phyloP scores from a whole-genome alignment of 37 sponge, comb jelly and placozoan genomes.

The Hexactinellida sp. region DNA sequence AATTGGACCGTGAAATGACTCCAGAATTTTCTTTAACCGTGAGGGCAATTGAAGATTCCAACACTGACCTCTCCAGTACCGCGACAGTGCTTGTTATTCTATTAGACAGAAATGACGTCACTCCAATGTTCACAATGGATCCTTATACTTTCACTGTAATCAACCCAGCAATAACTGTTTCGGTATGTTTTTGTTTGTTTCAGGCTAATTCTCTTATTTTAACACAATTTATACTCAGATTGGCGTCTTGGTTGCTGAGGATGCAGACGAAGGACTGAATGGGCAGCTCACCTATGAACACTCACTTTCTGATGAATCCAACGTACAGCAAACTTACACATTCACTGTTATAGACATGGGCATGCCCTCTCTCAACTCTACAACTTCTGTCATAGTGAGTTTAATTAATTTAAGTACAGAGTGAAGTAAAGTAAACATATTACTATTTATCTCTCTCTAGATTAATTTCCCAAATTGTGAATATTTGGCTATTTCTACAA shows the following conservation, averaged over 20 bases:
- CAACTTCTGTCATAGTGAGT: neutral
- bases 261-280: conserved; percentile 52
- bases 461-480: neutral
- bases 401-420: neutral
- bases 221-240: conserved; percentile 40
- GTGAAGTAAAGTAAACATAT: neutral
- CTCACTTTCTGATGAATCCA: neutral
- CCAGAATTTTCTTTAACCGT: conserved; percentile 21
- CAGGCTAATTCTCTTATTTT: neutral
- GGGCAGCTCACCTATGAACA: conserved; percentile 33
- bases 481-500: neutral
- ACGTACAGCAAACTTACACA: neutral
- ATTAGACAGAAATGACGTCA: conserved; percentile 49
- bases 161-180: neutral
- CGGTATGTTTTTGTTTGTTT: neutral
- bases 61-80: neutral
- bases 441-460: neutral
- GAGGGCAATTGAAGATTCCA: neutral
- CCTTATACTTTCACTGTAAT: conserved; percentile 23
- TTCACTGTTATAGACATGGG: neutral
- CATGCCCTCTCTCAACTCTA: neutral
- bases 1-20: conserved; percentile 38
- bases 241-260: conserved; percentile 25
- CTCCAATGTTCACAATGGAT: conserved; percentile 33
- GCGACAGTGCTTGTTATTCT: conserved; percentile 18